Evolutionary conservation across 2,888 invertebrate genomes (phyloP), one percentile per base, ranked within the genome.

Genomic region (Zygogramma bicolorata): DNA sequence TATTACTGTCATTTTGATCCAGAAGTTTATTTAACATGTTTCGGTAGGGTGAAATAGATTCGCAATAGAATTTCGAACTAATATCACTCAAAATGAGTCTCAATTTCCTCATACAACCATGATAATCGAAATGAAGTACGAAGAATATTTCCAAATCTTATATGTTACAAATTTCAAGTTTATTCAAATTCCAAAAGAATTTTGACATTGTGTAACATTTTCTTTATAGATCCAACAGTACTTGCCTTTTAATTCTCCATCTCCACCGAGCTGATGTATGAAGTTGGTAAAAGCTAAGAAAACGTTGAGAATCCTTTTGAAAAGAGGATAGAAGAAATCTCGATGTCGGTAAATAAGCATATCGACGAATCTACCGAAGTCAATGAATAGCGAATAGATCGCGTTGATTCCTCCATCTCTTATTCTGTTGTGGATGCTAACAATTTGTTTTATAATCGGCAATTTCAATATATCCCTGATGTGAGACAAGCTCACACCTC

Each of bases 251-350:
- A 22, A 13, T 38, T 59, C 15, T 38, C 73, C 75, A n/a, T 74
- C 76, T 18, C 65, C 58, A 3, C 65, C 15, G 6, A 79, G 53
- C 29, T 71, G 72, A 8, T 75, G 69, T 1, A 75, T 4, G 0
- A 72, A 68, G 18, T 74, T 69, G 3, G 34, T 38, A 1, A 77
- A 25, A n/a, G 77, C 75, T 13, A 79, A 53, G 40, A 76, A n/a
- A 15, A 77, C 46, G 22, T 71, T 76, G 3, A 74, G 60, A n/a
- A 71, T 40, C 25, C 40, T 69, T 29, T 78, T 31, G 53, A 73
- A 71, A 38, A 79, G 63, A 0, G 79, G 79, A 38, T 71, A 13
- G 46, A 79, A 77, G 65, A 78, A 78, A 22, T 76, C 75, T 46
- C 57, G 58, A 58, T 79, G 71, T 25, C 68, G 8, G 2, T 67